Percentiles rank a stretch among this genome's conserved stretches.
Evolutionary conservation across 92 coral and sea anemone species (phyloP).

Genomic region (Blastomussa wellsi): DNA sequence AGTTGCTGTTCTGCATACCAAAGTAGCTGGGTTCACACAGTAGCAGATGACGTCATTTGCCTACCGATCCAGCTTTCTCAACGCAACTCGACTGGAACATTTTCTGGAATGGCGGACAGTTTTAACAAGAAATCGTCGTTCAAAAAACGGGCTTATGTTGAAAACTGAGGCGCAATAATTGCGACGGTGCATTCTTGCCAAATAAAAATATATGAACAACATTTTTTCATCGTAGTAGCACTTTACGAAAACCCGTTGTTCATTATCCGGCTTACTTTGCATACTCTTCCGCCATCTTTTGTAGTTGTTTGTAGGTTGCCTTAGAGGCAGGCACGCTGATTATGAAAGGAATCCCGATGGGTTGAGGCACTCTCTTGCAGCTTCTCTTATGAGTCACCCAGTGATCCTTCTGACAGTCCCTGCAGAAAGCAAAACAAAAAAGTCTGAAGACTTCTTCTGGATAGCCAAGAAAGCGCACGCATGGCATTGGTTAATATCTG

Average conservation of each 20-base stretch:
- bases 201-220: too few species aligned
- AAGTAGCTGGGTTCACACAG: too few species aligned
- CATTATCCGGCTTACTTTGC: slow-evolving; percentile 69
- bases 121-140: too few species aligned
- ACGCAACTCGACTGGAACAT: too few species aligned
- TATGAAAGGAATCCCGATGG: slow-evolving; percentile 80
- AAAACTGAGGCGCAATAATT: too few species aligned
- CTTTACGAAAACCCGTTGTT: background rate
- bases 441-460: background rate
- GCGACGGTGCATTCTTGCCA: too few species aligned
- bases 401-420: slow-evolving; percentile 86
- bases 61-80: too few species aligned
- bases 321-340: slow-evolving; percentile 83
- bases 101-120: too few species aligned
- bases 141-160: too few species aligned
- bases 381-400: slow-evolving; percentile 77
- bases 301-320: slow-evolving; percentile 78
- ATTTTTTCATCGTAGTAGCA: too few species aligned
- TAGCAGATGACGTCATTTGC: too few species aligned
- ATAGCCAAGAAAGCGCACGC: background rate
- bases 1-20: too few species aligned
- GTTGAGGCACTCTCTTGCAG: slow-evolving; percentile 69
- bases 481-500: background rate
- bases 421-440: slow-evolving; percentile 11
- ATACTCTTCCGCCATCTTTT: slow-evolving; percentile 77